Evolutionary conservation across 2,888 invertebrate genomes (phyloP).

Genomic region (Euplexia lucipara): DNA sequence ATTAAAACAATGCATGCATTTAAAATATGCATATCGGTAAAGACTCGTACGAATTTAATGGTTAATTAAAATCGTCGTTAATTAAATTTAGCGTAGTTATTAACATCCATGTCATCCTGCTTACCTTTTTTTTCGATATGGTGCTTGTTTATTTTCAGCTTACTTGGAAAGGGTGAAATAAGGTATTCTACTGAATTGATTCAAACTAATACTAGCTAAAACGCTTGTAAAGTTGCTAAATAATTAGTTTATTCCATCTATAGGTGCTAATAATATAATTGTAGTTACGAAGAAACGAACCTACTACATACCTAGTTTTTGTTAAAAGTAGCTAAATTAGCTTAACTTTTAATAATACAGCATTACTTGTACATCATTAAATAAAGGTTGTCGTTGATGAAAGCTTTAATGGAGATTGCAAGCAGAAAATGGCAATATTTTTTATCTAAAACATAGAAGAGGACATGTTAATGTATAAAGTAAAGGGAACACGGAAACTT

Average conservation of each 20-base stretch:
- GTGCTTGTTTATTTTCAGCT: not conserved
- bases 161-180: slow-evolving; percentile 8
- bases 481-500: slow-evolving; percentile 62
- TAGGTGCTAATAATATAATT: too few relatives aligned
- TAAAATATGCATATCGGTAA: slow-evolving; percentile 33
- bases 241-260: too few relatives aligned
- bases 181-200: not conserved
- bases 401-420: slow-evolving; percentile 43
- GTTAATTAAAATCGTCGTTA: slow-evolving; percentile 55
- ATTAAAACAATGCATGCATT: slow-evolving; percentile 40
- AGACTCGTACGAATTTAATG: slow-evolving; percentile 27
- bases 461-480: slow-evolving; percentile 31
- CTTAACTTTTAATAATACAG: not conserved
- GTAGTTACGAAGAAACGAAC: too few relatives aligned
- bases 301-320: not conserved
- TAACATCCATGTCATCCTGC: slow-evolving; percentile 29
- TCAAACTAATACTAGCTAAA: not conserved
- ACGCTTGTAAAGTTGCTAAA: too few relatives aligned
- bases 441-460: slow-evolving; percentile 69
- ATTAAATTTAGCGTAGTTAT: slow-evolving; percentile 52
- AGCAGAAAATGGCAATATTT: slow-evolving; percentile 72
- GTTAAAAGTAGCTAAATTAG: not conserved
- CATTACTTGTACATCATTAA: slow-evolving; percentile 20
- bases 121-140: slow-evolving; percentile 35
- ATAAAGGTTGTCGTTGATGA: slow-evolving; percentile 24